Conservation (phyloP, 2,888 invertebrate genomes). For the Ypsolopha sequella region DNA sequence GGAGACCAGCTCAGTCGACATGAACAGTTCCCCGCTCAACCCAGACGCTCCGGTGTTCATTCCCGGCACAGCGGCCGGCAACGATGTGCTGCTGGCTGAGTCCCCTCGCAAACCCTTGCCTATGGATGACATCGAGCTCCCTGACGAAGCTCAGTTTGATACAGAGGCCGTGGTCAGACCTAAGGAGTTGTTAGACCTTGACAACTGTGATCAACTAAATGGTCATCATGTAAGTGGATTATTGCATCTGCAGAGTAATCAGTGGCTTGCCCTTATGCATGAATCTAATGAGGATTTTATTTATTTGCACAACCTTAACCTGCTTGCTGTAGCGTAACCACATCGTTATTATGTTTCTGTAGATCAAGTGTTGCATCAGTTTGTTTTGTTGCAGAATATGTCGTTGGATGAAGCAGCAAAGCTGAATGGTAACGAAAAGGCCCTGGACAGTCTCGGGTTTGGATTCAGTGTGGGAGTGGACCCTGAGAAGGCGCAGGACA, state of each 20-base stretch:
- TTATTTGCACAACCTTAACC: too few relatives aligned
- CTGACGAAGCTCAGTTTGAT: slow-evolving; percentile 73
- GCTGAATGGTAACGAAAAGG: slow-evolving; percentile 56
- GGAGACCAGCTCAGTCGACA: slow-evolving; percentile 68
- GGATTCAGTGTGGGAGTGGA: slow-evolving; percentile 57
- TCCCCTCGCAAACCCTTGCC: slow-evolving; percentile 79
- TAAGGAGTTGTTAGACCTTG: slow-evolving; percentile 67
- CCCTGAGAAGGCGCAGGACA: slow-evolving; percentile 55
- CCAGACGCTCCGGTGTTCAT: slow-evolving; percentile 90
- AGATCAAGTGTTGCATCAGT: neutral
- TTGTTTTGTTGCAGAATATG: slow-evolving; percentile 37
- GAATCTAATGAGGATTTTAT: neutral
- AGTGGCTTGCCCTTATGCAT: too few relatives aligned
- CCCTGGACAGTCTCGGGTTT: slow-evolving; percentile 58
- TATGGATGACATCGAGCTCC: slow-evolving; percentile 74
- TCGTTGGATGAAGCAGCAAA: slow-evolving; percentile 44
- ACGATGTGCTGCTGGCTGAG: slow-evolving; percentile 72
- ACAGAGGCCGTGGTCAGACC: slow-evolving; percentile 74
- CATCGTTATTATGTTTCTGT: neutral
- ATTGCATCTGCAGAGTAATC: too few relatives aligned
- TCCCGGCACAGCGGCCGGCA: slow-evolving; percentile 69
- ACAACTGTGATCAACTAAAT: slow-evolving; percentile 66
- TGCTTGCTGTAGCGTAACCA: too few relatives aligned
- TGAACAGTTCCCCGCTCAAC: slow-evolving; percentile 85
- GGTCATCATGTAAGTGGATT: slow-evolving; percentile 60